Percentiles rank a stretch among this genome's conserved stretches.
Evolutionary conservation across 1,140 invertebrate species (phyloP).

Genomic region (Camponotus pennsylvanicus): DNA sequence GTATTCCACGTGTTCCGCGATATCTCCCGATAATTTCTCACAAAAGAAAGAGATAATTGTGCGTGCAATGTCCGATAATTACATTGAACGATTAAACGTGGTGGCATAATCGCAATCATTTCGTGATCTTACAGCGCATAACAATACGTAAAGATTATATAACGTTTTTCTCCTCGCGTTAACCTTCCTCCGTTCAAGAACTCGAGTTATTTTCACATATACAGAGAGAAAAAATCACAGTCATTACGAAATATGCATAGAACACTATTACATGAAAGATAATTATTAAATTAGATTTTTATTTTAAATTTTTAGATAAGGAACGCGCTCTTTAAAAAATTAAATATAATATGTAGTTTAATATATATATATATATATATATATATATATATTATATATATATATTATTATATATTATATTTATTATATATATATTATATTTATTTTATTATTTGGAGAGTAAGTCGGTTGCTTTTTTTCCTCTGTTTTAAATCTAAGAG

Average conservation of each 20-base stretch:
- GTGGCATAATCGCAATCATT: conserved; percentile 19
- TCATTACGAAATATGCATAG: not conserved
- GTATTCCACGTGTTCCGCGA: conserved; percentile 2
- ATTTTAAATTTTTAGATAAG: not conserved
- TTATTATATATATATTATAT: not conserved
- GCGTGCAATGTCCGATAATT: conserved; percentile 59
- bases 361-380: not conserved
- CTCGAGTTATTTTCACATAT: not conserved
- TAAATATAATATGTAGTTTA: not conserved
- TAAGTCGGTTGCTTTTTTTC: too few relatives aligned
- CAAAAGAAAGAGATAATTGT: not conserved
- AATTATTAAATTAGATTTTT: not conserved
- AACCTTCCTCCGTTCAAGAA: not conserved
- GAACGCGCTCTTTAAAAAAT: not conserved
- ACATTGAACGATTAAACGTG: not conserved
- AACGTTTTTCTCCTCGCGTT: conserved; percentile 15
- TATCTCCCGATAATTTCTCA: conserved; percentile 28
- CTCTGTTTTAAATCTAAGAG: not conserved
- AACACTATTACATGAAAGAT: not conserved
- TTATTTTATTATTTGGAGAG: too few relatives aligned
- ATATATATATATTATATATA: too few relatives aligned
- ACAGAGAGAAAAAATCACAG: not conserved
- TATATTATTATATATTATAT: too few relatives aligned
- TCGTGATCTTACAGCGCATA: conserved; percentile 3
- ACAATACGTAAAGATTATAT: conserved; percentile 35